Percentiles rank a stretch among this genome's conserved stretches.
phyloP scores from a whole-genome alignment of 1,140 invertebrate species.

The Drosophila ironensis region DNA sequence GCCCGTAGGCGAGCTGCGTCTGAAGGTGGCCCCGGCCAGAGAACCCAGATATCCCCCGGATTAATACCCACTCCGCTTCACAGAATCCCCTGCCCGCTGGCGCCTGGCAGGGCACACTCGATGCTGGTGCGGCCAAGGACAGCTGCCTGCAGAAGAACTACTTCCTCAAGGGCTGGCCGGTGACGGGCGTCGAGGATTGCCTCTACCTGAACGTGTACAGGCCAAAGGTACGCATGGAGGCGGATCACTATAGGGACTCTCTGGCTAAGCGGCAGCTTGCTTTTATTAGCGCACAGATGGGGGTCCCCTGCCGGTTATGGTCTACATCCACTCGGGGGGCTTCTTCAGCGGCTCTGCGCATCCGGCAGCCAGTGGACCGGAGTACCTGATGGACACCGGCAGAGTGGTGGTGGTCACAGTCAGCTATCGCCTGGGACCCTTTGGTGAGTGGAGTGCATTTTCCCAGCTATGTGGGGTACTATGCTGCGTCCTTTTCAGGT shows the following conservation, averaged over 20 bases:
- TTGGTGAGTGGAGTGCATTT: constrained; percentile 54
- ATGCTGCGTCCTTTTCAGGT: constrained; percentile 19
- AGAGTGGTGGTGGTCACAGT: constrained; percentile 84
- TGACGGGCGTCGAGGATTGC: constrained; percentile 84
- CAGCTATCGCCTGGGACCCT: constrained; percentile 84
- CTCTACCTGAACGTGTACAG: constrained; percentile 85
- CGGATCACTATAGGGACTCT: too few relatives aligned
- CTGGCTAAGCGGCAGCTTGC: too few relatives aligned
- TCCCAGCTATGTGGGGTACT: too few relatives aligned
- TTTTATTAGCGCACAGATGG: neutral
- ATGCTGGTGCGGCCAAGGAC: constrained; percentile 36
- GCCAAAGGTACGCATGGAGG: constrained; percentile 72
- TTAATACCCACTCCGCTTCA: neutral
- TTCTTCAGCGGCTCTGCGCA: constrained; percentile 81
- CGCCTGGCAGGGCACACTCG: constrained; percentile 40
- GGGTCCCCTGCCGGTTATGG: constrained; percentile 83
- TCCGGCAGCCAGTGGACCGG: constrained; percentile 68
- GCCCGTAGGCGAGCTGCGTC: constrained; percentile 54
- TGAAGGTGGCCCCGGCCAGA: constrained; percentile 28
- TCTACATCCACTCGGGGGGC: constrained; percentile 85
- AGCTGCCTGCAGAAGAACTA: constrained; percentile 63
- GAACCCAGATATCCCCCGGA: neutral
- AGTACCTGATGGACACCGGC: constrained; percentile 82
- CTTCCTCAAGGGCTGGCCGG: neutral
- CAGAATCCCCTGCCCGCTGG: constrained; percentile 61